Evolutionary conservation across 2,797 vertebrate species (phyloP), one percentile per base, ranked within the genome.

Genomic region (Acropternis orthonyx): DNA sequence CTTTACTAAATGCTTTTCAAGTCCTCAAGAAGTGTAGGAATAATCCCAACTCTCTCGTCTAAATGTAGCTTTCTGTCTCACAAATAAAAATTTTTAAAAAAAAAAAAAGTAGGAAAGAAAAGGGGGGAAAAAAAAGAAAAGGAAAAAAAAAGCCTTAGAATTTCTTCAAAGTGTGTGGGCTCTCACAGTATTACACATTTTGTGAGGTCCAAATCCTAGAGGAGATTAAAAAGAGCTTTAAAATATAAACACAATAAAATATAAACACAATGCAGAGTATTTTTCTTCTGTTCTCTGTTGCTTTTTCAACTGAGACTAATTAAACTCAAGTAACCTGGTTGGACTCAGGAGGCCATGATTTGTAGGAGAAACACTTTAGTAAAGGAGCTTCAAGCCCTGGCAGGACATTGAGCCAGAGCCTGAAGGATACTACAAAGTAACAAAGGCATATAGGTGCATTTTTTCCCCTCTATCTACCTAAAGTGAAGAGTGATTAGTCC

Each of bases 71-170:
- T 68, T 85, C 16, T 8, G 6, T 28, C 7, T 20, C 4, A n/a
- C 11, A 82, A 52, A 30, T 13, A 82, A 52, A 30, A n/a, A n/a
- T n/a, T n/a, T 12, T 8, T 1, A 7, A 21, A 27, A 49, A 18
- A 21, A 10, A 16, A 10, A 6, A 13, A 14, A 6, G 15, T 28
- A 14, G 2, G n/a, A n/a, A n/a, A 5, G 21, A 7, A 2, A 5
- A 5, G 3, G 2, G 16, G 3, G 1, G 3, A 8, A 18, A 4
- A 6, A 16, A 28, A 20, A 37, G 11, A 18, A 4, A 19, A 6
- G 2, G 6, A 5, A 32, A 55, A 30, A 0, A 6, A 56, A 44
- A 41, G 11, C 26, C 44, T 54, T 59, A 26, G 6, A 78, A 54
- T 48, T 39, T 15, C 10, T 79, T 68, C n/a, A 78, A 7, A 55